Evolutionary conservation across 2,888 invertebrate genomes (phyloP), one percentile per base, ranked within the genome.

Genomic region (Trisateles emortualis): DNA sequence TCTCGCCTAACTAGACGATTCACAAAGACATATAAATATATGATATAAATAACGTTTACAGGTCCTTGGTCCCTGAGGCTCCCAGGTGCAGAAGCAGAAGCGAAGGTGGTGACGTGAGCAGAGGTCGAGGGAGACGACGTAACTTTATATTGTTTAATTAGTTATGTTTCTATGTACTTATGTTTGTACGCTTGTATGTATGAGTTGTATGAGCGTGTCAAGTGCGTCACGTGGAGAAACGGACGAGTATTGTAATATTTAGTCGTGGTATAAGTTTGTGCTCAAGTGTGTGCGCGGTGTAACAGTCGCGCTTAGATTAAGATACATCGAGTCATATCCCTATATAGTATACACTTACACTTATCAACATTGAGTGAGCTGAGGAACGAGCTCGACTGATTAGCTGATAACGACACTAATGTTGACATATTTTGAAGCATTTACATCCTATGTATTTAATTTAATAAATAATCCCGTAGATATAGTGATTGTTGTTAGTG

Each of bases 251-350:
- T 17, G 35, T 33, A 4, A 6, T 5, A n/a, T 2, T 22, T 38
- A 19, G 22, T 22, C n/a, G 13, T 1, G 26, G 0, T 24, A 32
- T 2, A 14, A 16, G 3, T 9, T 8, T 61, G 67, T 73, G 81
- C 81, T 80, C 81, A 76, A 81, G 64, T 62, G n/a, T n/a, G n/a
- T n/a, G n/a, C n/a, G n/a, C n/a, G 59, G 36, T 54, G 57, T 52
- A 41, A 40, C 22, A 51, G 49, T 44, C 56, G 64, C 54, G 45
- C 55, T 40, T 64, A 66, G 64, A 42, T 36, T 71, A 65, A 59
- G 68, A 47, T 53, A 53, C 64, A 62, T 64, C 68, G 58, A 80
- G 78, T 80, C 78, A 75, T 77, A 75, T 67, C 59, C 35, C 48
- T 45, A n/a, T n/a, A n/a, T n/a, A 63, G 72, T 62, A 6, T 3